phyloP scores from a whole-genome alignment of 2,113 vertebrate genomes.

The Gambusia holbrooki region DNA sequence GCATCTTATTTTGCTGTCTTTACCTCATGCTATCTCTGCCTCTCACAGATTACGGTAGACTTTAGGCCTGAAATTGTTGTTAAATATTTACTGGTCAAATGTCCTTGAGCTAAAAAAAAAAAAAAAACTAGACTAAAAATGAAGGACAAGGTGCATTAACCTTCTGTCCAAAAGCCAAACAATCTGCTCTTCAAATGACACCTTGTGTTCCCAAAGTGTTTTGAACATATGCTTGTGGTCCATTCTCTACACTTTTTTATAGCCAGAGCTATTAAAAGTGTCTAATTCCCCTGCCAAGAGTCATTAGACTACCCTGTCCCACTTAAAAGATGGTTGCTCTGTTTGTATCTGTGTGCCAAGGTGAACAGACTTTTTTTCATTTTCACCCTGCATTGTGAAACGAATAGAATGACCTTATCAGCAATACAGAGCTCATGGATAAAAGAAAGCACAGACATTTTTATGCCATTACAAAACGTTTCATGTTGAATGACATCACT shows the following conservation, averaged over 20 bases:
- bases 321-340: slow-evolving; percentile 67
- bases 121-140: slow-evolving; percentile 26
- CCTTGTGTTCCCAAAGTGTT: slow-evolving; percentile 56
- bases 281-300: slow-evolving; percentile 73
- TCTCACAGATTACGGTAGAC: slow-evolving; percentile 50
- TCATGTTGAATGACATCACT: slow-evolving; percentile 40
- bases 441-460: slow-evolving; percentile 43
- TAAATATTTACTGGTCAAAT: slow-evolving; percentile 64
- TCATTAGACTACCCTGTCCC: slow-evolving; percentile 62
- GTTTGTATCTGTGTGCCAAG: slow-evolving; percentile 45
- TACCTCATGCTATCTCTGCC: slow-evolving; percentile 10
- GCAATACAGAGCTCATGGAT: slow-evolving; percentile 51
- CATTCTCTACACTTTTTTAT: slow-evolving; percentile 64
- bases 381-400: slow-evolving; percentile 18
- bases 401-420: slow-evolving; percentile 44
- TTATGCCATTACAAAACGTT: slow-evolving; percentile 30
- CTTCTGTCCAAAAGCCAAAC: slow-evolving; percentile 52
- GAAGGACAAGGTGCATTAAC: slow-evolving; percentile 49
- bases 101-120: slow-evolving; percentile 67
- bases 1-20: background rate
- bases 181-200: slow-evolving; percentile 60
- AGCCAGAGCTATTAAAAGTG: slow-evolving; percentile 64
- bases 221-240: slow-evolving; percentile 55
- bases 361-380: slow-evolving; percentile 51
- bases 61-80: slow-evolving; percentile 55